Conservation (phyloP, 2,113 vertebrate species). For the Neoarius graeffei region DNA sequence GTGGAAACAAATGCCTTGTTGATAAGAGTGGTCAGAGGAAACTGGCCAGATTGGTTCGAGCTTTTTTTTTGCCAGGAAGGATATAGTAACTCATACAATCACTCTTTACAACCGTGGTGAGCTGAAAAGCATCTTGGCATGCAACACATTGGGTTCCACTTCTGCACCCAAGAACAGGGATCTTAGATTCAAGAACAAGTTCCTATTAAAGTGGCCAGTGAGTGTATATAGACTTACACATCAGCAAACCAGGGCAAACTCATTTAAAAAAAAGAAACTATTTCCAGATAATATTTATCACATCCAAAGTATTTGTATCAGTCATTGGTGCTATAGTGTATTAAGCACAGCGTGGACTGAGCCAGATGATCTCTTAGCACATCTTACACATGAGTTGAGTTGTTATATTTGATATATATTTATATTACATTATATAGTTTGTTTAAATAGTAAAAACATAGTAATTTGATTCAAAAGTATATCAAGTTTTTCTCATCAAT, state of each 20-base stretch:
- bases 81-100: too few species aligned
- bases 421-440: not conserved
- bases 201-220: too few species aligned
- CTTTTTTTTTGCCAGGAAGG: too few species aligned
- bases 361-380: not conserved
- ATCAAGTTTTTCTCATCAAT: not conserved
- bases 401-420: not conserved
- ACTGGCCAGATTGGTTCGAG: too few species aligned
- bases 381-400: not conserved
- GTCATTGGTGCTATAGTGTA: not conserved
- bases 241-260: not conserved
- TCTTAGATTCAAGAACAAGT: too few species aligned
- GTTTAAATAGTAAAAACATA: not conserved
- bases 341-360: not conserved
- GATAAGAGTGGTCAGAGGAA: too few species aligned
- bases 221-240: not conserved
- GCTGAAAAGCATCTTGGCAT: too few species aligned
- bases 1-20: too few species aligned
- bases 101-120: too few species aligned
- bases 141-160: too few species aligned
- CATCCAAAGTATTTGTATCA: not conserved
- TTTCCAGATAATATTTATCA: not conserved
- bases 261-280: not conserved
- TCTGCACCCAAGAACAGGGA: too few species aligned
- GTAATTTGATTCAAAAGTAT: not conserved